These are phyloP conservation scores for Muscina levida DNA, from an alignment of 2,888 invertebrate genomes.

Conservation along the genomic window DNA sequence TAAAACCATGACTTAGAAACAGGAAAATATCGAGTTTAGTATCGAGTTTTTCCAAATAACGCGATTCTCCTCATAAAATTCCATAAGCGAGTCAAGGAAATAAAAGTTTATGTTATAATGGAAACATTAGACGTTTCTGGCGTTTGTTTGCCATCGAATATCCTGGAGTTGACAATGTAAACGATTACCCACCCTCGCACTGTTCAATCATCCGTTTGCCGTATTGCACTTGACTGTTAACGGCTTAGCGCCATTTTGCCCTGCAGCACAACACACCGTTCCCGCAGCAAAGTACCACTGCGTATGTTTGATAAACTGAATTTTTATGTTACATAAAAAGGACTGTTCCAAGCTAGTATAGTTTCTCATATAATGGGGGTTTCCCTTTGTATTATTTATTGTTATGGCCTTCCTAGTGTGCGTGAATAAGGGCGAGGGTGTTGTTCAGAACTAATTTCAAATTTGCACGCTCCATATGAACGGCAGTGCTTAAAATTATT, in stretches of 20 bases:
- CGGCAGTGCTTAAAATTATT: constrained; percentile 5
- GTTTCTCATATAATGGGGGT: constrained; percentile 30
- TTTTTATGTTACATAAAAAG: constrained; percentile 37
- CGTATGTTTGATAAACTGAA: constrained; percentile 40
- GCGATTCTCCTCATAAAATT: constrained; percentile 57
- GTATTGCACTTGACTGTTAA: constrained; percentile 71
- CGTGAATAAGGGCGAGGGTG: constrained; percentile 51
- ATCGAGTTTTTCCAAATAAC: constrained; percentile 66
- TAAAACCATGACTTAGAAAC: neutral
- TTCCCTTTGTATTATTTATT: constrained; percentile 47
- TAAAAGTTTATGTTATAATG: neutral
- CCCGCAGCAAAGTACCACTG: constrained; percentile 15
- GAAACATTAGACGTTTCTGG: constrained; percentile 24
- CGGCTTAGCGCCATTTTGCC: constrained; percentile 72
- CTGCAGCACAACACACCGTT: neutral
- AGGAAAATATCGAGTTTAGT: constrained; percentile 26
- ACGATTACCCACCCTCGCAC: constrained; percentile 8
- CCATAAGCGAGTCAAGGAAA: neutral
- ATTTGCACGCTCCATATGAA: constrained; percentile 56
- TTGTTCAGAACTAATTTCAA: constrained; percentile 57
- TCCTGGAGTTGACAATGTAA: constrained; percentile 11
- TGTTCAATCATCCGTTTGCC: constrained; percentile 7
- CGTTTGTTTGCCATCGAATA: neutral
- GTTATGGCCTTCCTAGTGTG: constrained; percentile 22
- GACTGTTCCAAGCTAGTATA: neutral